Base-by-base conservation (phyloP, 2,113 vertebrate species). In the Atlantisia rogersi region DNA sequence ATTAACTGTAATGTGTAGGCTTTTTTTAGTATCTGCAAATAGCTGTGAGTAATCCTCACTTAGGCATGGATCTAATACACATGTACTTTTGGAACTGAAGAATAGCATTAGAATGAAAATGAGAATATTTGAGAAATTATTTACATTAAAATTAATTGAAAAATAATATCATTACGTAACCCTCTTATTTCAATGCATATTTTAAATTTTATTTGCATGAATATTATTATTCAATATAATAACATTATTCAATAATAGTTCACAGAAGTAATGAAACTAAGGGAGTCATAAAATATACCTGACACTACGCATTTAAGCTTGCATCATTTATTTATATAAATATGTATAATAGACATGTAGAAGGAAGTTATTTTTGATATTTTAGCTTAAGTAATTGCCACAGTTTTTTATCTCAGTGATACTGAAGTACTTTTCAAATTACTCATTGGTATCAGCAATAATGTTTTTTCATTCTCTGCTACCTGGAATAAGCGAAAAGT, bases 61-160 rank as follows among this genome's bases (percentile, higher is more conserved):
- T 91, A 97, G 90, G 52, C 92, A 94, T 56, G 73, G 75, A 90
- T 96, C 78, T 97, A 95, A 90, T 97, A 90, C 94, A 77, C 35
- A 91, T 87, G 88, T 90, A 94, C 94, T 96, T 97, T 95, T 86
- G 32, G 39, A 98, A 96, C 6, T 78, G 74, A 84, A 96, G 91
- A 97, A 97, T 83, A 90, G 70, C 48, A 92, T 96, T 95, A 95
- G 87, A 97, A 98, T 96, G 86, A 95, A 84, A 93, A 94, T 78
- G 11, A 94, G 56, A 71, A 53, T 97, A 92, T 93, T 88, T 94
- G 59, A 92, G 69, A 95, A 97, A 94, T 89, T 93, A 95, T 97
- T 97, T 95, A 95, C 97, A 95, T 91, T 82, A 94, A 96, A 96
- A 92, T 53, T 82, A 95, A 94, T 86, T 96, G 65, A 96, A 97